Evolutionary conservation across 92 coral and sea anemone genomes (phyloP), one percentile per base, ranked within the genome.

Genomic region (Palythoa caribaeorum): DNA sequence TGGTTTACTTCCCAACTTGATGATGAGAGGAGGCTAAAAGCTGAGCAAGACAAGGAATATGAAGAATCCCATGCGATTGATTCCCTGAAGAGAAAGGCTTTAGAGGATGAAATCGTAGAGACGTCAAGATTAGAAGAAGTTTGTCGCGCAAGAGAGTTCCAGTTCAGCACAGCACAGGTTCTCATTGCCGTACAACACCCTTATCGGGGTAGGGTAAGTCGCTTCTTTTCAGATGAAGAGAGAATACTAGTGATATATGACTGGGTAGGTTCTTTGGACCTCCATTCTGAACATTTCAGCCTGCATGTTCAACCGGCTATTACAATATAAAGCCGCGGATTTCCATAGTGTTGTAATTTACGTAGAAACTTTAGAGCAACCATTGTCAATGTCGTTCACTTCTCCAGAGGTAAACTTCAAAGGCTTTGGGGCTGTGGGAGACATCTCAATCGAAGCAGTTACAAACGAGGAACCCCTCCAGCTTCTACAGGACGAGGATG

Each of bases 401-500:
- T 83, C 78, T 40, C 77, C 63, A 17, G 87, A 83, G 39, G 87
- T 66, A 65, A 83, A 59, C n/a, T 83, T 83, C 87, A 83, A 83
- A 37, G 77, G 87, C 55, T 83, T n/a, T 83, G 77, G 51, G 16
- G 59, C 62, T 83, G 77, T 66, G 38, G 87, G 11, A 83, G 84
- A 53, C 13, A 78, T 11, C 84, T 16, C 51, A 40, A 68, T 1
- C 69, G 70, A 47, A 16, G 84, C 28, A 50, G 69, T 16, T 53
- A 40, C 40, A 40, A 38, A 53, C 11, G 70, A 20, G 62, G n/a
- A 51, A 79, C 84, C 84, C 69, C 66, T 11, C 38, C 84, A 79
- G 9, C 44, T 79, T 52, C 71, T 79, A 79, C 16, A 79, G 84
- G 21, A 79, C 84, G 44, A 79, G 10, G 21, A 20, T 40, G 20